A percentile compares a stretch with the other conserved stretches of the same genome.
phyloP scores from a whole-genome alignment of 1,140 invertebrate genomes.

The Euglossa dilemma region DNA sequence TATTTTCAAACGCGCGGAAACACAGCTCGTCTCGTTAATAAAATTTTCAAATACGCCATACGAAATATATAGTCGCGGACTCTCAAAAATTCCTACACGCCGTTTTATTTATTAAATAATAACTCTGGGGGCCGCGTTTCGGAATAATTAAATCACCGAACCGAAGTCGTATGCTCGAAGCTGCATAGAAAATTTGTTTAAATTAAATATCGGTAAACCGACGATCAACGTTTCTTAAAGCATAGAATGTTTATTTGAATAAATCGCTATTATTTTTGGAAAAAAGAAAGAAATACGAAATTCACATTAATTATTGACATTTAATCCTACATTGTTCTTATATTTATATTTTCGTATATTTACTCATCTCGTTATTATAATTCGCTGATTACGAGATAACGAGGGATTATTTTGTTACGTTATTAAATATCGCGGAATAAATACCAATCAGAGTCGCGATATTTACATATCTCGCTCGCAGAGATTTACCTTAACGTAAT shows the following conservation, averaged over 20 bases:
- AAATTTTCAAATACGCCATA: not conserved
- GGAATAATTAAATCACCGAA: not conserved
- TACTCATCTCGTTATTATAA: too few species aligned
- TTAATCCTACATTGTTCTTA: too few species aligned
- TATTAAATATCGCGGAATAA: too few species aligned
- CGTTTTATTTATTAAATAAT: not conserved
- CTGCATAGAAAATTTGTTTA: not conserved
- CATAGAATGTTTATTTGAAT: too few species aligned
- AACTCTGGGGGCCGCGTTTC: not conserved
- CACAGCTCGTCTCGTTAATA: not conserved
- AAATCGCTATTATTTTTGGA: too few species aligned
- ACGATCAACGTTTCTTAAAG: too few species aligned
- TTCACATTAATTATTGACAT: too few species aligned
- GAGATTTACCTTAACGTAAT: not conserved
- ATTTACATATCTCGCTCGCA: not conserved
- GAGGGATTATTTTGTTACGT: too few species aligned
- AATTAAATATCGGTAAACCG: too few species aligned
- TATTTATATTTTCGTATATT: too few species aligned
- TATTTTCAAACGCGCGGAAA: not conserved
- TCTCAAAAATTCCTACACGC: not conserved
- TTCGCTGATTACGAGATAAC: too few species aligned
- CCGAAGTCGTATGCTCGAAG: not conserved
- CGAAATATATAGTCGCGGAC: not conserved
- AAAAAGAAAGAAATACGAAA: too few species aligned
- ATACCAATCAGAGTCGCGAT: not conserved